A percentile compares a stretch with the other conserved stretches of the same genome.
Evolutionary conservation across 2,113 vertebrate genomes (phyloP).

Genomic region (Pholis gunnellus): DNA sequence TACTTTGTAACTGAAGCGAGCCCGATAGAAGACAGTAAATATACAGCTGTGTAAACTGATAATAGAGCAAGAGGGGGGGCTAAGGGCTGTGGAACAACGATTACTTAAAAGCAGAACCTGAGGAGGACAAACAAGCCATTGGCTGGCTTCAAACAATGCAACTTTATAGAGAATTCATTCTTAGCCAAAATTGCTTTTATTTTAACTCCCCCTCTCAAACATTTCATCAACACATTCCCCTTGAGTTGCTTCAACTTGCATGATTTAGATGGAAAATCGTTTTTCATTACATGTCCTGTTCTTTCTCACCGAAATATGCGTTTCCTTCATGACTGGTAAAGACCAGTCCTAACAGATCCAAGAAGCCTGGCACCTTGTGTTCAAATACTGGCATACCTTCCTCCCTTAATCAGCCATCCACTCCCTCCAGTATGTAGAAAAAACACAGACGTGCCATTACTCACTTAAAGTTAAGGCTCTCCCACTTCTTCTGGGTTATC

Average conservation of each 20-base stretch:
- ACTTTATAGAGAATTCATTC: conserved; percentile 12
- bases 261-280: conserved; percentile 32
- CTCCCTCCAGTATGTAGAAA: conserved; percentile 32
- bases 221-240: conserved; percentile 42
- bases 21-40: conserved; percentile 29
- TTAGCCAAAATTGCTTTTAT: conserved; percentile 1
- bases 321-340: conserved; percentile 36
- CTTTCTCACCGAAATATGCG: conserved; percentile 26
- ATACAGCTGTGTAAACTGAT: conserved; percentile 51
- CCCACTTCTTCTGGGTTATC: conserved; percentile 78
- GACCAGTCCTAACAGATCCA: conserved; percentile 4
- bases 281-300: conserved; percentile 25
- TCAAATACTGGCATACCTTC: conserved; percentile 43
- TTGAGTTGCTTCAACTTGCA: conserved; percentile 23
- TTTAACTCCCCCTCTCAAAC: conserved; percentile 3
- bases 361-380: conserved; percentile 43
- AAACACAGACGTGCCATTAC: conserved; percentile 65
- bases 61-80: conserved; percentile 6
- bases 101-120: conserved; percentile 40
- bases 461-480: conserved; percentile 82
- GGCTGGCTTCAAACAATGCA: conserved; percentile 3
- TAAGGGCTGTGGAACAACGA: conserved; percentile 22
- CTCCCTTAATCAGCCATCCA: conserved; percentile 45
- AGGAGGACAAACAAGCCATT: conserved; percentile 33
- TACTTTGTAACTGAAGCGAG: conserved; percentile 22